Evolutionary conservation across 2,113 vertebrate species (phyloP), one percentile per base, ranked within the genome.

Genomic region (Alces alces): DNA sequence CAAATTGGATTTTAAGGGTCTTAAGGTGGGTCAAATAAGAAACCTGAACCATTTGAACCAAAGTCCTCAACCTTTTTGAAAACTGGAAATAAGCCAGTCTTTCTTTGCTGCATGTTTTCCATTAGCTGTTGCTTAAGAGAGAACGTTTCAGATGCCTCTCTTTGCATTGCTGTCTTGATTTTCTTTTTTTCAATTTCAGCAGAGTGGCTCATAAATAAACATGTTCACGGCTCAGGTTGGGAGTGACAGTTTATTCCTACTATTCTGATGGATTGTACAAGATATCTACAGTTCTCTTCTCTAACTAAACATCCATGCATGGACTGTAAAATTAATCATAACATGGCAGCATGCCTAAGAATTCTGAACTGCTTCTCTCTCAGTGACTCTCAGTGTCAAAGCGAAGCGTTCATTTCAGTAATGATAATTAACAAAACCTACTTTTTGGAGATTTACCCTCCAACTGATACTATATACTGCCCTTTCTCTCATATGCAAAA

Each of bases 221-320:
- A 90, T 70, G 39, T 97, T 98, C 98, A 95, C 66, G 95, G 97
- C 86, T 97, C 97, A 86, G 91, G 95, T 97, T 96, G 86, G 97
- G 97, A 86, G 57, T 97, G 97, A 92, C 97, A 98, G 96, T 96
- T 98, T 98, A 97, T 98, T 98, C 91, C 57, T 97, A 96, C 96
- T 97, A 96, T 97, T 98, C 97, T 97, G 84, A 98, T 98, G 93
- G 76, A 96, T 98, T 98, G 84, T 97, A 97, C 92, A 98, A 97
- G 97, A 98, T 98, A 98, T 96, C 98, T 98, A 95, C 78, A 95
- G 96, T 98, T 98, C 97, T 91, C n/a, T 97, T 98, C 97, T 98
- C 97, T 98, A 98, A 97, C 97, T 98, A 98, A 98, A 98, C 54
- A 89, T 97, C 70, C 94, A 98, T 97, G 97, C 97, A 85, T 55